Evolutionary conservation across 64 coral and sea anemone species (phyloP), one percentile per base, ranked within the genome.

Genomic region (Cladopsammia gracilis): DNA sequence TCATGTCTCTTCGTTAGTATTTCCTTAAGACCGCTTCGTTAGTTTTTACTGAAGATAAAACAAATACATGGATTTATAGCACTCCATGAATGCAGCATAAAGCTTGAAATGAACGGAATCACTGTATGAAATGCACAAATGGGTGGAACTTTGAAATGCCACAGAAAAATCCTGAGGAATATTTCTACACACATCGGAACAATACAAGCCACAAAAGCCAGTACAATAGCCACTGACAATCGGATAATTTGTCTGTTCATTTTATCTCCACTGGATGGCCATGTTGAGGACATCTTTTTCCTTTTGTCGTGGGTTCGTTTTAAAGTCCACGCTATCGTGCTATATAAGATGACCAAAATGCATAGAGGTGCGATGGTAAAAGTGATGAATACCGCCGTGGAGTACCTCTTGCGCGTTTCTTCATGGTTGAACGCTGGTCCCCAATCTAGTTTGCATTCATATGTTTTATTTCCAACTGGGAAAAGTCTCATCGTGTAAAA

Each of bases 31-130:
- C 72, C 60, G 57, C 26, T 60, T 44, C 87, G 72, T 19, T 76
- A 89, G 72, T 89, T 89, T 20, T 65, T 48, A 20, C 34, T 77
- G 18, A 76, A 89, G 15, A 44, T 19, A 42, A 89, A 89, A 74
- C 73, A 88, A 60, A 88, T 88, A 22, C 70, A 75, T 0, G 86
- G 86, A 49, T 88, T 88, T 44, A 73, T n/a, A 25, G 71, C 73
- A 6, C 70, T 53, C 54, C 73, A 88, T 0, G 86, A 88, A 59
- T 88, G 87, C 10, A 77, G 0, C 62, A 89, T 12, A 44, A 89
- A 64, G 3, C 10, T 50, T 20, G 56, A 57, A 61, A 48, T 24
- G 25, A 89, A 62, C 43, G 18, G 58, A 12, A 76, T 24, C 6
- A 64, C 8, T 2, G 70, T 61, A 3, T 15, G 8, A 6, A 15